These are phyloP conservation scores for Engraulis encrasicolus DNA, from an alignment of 2,113 vertebrate genomes.

Conservation along the genomic window DNA sequence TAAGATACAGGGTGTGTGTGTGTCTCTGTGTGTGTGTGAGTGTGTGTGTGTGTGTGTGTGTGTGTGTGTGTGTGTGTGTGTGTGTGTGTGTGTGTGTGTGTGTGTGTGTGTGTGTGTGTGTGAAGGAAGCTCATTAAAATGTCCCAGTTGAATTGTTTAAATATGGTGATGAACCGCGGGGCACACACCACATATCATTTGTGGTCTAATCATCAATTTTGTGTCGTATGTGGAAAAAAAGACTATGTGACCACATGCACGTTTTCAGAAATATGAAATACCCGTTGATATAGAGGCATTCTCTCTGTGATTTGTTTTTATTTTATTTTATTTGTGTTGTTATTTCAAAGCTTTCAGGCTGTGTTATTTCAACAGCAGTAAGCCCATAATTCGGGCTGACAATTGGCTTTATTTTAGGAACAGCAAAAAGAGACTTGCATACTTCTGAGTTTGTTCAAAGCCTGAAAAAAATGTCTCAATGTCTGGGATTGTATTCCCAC, in stretches of 20 bases:
- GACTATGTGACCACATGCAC: neutral
- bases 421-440: neutral
- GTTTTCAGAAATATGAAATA: neutral
- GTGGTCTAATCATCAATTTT: slow-evolving; percentile 52
- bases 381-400: neutral
- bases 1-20: too few relatives aligned
- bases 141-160: slow-evolving; percentile 48
- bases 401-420: neutral
- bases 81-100: too few relatives aligned
- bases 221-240: neutral
- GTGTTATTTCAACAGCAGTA: neutral
- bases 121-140: slow-evolving; percentile 57
- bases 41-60: too few relatives aligned
- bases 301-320: neutral
- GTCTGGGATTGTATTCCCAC: neutral
- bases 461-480: neutral
- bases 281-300: neutral
- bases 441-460: neutral
- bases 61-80: too few relatives aligned
- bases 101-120: too few relatives aligned
- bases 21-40: too few relatives aligned
- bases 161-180: slow-evolving; percentile 33
- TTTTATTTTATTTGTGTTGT: neutral
- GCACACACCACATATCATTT: slow-evolving; percentile 57
- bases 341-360: neutral